Base-by-base conservation (phyloP, 2,113 vertebrate species). In the Trematomus loennbergii region DNA sequence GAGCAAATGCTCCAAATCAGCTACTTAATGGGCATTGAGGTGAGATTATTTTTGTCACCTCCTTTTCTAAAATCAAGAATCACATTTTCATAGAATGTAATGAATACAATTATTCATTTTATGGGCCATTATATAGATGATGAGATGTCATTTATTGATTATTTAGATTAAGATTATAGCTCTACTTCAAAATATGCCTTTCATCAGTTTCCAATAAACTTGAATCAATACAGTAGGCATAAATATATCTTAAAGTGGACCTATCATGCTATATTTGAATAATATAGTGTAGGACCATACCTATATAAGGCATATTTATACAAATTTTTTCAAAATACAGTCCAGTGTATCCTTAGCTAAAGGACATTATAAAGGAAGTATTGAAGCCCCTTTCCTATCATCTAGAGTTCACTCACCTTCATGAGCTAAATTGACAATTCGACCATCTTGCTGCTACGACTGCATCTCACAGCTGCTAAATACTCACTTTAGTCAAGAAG, bases 111-210 rank as follows among this genome's bases (percentile, higher is more conserved):
- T 12, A 59, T 71, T 59, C 36, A 29, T 43, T 12, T 16, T 58
- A 66, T 17, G 53, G 66, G n/a, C 29, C 13, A 52, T 68, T 48
- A 59, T 54, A 22, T n/a, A 40, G 20, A 40, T 6, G 62, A 50
- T 33, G 33, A 16, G 20, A 40, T 50, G 6, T 7, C 29, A 20
- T 54, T 10, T 40, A 40, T 29, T 36, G 36, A 8, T 17, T 50
- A 53, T 54, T 61, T 10, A 67, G 9, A 46, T 78, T 49, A 29
- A 67, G 22, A 17, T 10, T 57, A 48, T 33, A 74, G 75, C 52
- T 58, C 6, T 13, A 25, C 54, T 13, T 72, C 16, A 40, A 36
- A 17, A n/a, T 49, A 11, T 55, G 12, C 55, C 2, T 15, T 57
- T 58, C 9, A 33, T 58, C 36, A 64, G n/a, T 43, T 53, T 57